phyloP scores from a whole-genome alignment of 2,113 vertebrate species.

The Cryptomyrus ogoouensis region DNA sequence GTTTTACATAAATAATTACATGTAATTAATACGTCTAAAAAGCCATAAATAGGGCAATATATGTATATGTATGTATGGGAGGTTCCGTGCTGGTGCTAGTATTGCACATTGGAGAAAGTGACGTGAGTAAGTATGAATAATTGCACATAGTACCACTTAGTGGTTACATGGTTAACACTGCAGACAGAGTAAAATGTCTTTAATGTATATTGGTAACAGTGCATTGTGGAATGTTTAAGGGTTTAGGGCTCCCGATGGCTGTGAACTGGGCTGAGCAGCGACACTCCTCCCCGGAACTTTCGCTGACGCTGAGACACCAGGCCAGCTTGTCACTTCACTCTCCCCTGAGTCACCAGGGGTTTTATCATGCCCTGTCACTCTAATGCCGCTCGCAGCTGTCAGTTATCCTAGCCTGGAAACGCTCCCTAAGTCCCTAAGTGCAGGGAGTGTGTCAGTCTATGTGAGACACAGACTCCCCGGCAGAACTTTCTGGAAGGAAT shows the following conservation, averaged over 20 bases:
- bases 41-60: background rate
- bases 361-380: constrained; percentile 22
- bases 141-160: background rate
- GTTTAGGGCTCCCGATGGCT: background rate
- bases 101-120: background rate
- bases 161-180: background rate
- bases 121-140: background rate
- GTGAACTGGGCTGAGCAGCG: background rate
- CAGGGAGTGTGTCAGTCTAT: background rate
- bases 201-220: background rate
- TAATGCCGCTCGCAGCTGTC: constrained; percentile 24
- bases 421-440: constrained; percentile 24
- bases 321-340: background rate
- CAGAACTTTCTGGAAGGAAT: background rate
- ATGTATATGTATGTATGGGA: background rate
- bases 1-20: no score
- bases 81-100: background rate
- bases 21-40: background rate
- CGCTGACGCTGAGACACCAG: background rate
- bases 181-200: background rate
- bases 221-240: background rate
- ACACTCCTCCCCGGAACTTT: background rate
- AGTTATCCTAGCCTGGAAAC: constrained; percentile 33
- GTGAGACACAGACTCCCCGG: background rate
- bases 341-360: background rate